Evolutionary conservation across 2,888 invertebrate genomes (phyloP), one percentile per base, ranked within the genome.

Genomic region (Siphlonurus alternatus): DNA sequence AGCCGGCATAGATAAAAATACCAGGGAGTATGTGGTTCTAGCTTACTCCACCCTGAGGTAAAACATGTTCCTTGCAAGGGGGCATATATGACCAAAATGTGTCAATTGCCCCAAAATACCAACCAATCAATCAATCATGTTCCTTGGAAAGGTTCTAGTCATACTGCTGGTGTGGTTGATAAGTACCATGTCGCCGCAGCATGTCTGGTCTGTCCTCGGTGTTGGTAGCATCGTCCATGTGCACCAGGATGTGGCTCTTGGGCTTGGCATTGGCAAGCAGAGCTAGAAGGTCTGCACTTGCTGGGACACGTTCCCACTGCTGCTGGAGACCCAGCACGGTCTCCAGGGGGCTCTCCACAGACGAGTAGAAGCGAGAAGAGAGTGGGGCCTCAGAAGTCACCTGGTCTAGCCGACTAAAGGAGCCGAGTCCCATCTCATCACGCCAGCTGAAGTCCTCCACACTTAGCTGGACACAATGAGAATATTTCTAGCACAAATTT

Each of bases 271-370:
- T 10, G 5, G 5, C n/a, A 22, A 56, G n/a, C 5, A 20, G 7
- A 7, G n/a, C n/a, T 56, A 20, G 56, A 10, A 56, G n/a, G 56
- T 56, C 56, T 18, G 22, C 5, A n/a, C 5, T 22, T n/a, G 20
- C 15, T 56, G n/a, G 7, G 15, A 22, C 5, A 3, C 20, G 15
- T n/a, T n/a, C n/a, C 56, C 56, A 56, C 56, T 56, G 56, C 19
- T 22, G 19, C 7, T 56, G 7, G 5, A 56, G n/a, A 10, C 5
- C 56, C n/a, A 56, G n/a, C 53, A 88, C 70, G 0, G 79, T 80
- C 1, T 75, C 74, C 15, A 83, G 66, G 0, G 88, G 81, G 66
- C 80, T 78, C 59, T 82, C 78, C 0, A 88, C 88, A 22, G 80
- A 79, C 7, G 86, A 81, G 63, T 84, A 63, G 23, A 66, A 74